Evolutionary conservation across 1,140 invertebrate genomes (phyloP).

Genomic region (Micrasema minimum): DNA sequence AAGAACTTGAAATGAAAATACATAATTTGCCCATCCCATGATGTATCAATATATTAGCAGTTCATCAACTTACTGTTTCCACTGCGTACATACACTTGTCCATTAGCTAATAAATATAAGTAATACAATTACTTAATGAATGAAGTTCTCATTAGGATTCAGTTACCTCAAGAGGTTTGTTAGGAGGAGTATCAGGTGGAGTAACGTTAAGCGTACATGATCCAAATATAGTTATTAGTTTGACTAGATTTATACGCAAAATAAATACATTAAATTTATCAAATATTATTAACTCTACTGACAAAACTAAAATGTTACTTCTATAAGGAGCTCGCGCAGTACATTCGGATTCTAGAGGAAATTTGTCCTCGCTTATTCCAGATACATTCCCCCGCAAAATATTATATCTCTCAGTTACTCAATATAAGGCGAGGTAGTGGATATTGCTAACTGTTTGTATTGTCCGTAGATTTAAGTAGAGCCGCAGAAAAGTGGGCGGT

Average conservation of each 20-base stretch:
- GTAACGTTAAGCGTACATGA: conserved; percentile 43
- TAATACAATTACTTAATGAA: conserved; percentile 6
- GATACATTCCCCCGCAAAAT: not conserved
- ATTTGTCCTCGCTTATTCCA: not conserved
- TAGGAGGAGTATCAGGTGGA: conserved; percentile 14
- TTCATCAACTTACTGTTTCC: no score
- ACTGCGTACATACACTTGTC: no score
- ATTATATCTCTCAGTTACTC: no score
- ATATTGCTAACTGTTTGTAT: no score
- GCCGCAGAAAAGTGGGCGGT: no score
- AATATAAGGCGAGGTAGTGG: no score
- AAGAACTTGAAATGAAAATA: not conserved
- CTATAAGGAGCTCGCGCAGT: not conserved
- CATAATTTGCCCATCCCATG: not conserved
- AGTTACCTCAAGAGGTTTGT: conserved; percentile 40
- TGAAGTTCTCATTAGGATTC: conserved; percentile 10
- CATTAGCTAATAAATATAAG: not conserved
- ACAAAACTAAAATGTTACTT: conserved; percentile 43
- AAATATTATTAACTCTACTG: conserved; percentile 44
- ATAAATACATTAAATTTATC: not conserved
- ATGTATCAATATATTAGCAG: not conserved
- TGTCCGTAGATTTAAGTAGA: no score
- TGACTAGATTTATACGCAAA: conserved; percentile 23
- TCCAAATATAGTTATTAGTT: conserved; percentile 51
- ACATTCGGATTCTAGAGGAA: conserved; percentile 5